phyloP scores from a whole-genome alignment of 2,113 vertebrate genomes.

The Tragelaphus buxtoni region DNA sequence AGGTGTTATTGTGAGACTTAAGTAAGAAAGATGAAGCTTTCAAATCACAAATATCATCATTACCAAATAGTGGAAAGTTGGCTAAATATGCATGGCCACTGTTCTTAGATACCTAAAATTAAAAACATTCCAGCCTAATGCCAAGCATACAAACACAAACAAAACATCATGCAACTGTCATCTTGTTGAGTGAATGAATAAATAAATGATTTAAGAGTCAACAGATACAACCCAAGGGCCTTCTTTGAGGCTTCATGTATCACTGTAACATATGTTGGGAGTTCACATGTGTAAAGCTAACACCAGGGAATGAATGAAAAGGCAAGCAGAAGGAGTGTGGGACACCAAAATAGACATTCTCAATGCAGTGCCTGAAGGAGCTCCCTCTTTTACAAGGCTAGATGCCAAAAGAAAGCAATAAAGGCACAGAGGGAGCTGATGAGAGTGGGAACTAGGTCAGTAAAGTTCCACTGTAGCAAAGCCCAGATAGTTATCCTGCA shows the following conservation, averaged over 20 bases:
- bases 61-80: neutral
- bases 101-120: neutral
- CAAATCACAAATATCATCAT: neutral
- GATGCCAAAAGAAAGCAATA: neutral
- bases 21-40: neutral
- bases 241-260: neutral
- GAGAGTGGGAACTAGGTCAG: neutral
- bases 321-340: neutral
- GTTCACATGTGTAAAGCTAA: neutral
- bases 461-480: neutral
- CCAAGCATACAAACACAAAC: neutral
- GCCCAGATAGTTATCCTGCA: neutral
- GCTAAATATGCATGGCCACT: neutral
- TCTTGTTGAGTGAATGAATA: neutral
- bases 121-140: neutral
- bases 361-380: neutral
- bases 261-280: neutral
- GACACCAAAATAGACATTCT: neutral
- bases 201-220: neutral
- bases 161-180: neutral
- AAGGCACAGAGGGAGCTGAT: neutral
- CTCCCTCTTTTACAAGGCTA: too few species aligned
- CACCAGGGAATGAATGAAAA: neutral
- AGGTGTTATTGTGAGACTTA: neutral
- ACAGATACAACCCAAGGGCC: neutral